phyloP scores from a whole-genome alignment of 1,140 invertebrate species.

The Caenorhabditis tropicalis region DNA sequence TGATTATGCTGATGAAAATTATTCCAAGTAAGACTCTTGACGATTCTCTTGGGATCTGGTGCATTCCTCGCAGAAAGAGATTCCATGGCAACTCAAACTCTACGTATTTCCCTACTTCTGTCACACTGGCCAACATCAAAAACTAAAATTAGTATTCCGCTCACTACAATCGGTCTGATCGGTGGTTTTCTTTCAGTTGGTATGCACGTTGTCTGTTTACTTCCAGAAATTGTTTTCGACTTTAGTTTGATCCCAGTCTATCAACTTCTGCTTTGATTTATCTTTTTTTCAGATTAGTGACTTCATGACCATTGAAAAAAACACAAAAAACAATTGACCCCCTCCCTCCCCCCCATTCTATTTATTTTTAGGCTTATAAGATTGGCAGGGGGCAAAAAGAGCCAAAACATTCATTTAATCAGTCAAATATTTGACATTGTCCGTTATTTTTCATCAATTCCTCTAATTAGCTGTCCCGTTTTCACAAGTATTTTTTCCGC shows the following conservation, averaged over 20 bases:
- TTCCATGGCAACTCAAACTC: not conserved
- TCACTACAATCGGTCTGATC: not conserved
- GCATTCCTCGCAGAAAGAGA: not conserved
- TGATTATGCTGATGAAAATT: not conserved
- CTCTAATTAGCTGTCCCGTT: no score
- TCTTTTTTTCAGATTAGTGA: not conserved
- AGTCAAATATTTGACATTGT: slow-evolving; percentile 24
- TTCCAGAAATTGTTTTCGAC: not conserved
- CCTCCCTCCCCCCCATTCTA: no score
- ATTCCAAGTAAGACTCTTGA: no score
- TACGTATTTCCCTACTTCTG: not conserved
- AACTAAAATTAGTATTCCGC: slow-evolving; percentile 35
- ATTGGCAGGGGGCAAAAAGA: not conserved
- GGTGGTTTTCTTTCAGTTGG: not conserved
- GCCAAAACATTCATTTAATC: not conserved
- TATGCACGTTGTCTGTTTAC: not conserved
- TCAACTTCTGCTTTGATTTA: not conserved
- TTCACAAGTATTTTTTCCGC: no score
- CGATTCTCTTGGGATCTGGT: not conserved
- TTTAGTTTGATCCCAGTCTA: not conserved
- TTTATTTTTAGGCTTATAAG: not conserved
- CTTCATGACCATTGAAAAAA: not conserved
- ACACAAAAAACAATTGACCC: not conserved
- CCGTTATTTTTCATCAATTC: not conserved
- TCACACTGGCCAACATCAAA: not conserved